phyloP scores from a whole-genome alignment of 2,888 invertebrate genomes.

The Schizaphis graminum region DNA sequence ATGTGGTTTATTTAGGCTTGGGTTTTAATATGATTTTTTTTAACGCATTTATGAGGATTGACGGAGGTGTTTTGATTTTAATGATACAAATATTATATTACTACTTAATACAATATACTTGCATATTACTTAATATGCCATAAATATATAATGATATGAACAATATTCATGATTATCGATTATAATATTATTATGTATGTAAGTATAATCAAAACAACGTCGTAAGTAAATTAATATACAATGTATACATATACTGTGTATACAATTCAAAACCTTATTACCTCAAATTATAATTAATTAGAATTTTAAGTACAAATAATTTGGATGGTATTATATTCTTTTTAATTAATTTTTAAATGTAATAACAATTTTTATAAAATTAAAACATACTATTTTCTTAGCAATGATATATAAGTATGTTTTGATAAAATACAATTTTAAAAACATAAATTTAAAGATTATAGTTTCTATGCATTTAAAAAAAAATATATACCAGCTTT shows the following conservation, averaged over 20 bases:
- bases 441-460: neutral
- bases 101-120: neutral
- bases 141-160: neutral
- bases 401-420: neutral
- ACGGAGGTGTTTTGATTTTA: neutral
- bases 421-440: neutral
- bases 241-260: neutral
- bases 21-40: neutral
- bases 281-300: neutral
- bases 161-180: neutral
- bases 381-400: neutral
- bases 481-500: neutral
- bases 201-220: neutral
- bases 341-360: neutral
- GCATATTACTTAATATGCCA: neutral
- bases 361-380: neutral
- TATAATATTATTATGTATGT: neutral
- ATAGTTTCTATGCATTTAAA: neutral
- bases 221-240: neutral
- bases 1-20: neutral
- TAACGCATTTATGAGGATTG: neutral
- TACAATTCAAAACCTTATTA: neutral
- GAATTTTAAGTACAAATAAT: neutral
- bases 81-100: neutral
- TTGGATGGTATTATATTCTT: neutral